These are phyloP conservation scores for Drosophila ercepeae DNA, from an alignment of 1,140 invertebrate species.

Conservation along the genomic window DNA sequence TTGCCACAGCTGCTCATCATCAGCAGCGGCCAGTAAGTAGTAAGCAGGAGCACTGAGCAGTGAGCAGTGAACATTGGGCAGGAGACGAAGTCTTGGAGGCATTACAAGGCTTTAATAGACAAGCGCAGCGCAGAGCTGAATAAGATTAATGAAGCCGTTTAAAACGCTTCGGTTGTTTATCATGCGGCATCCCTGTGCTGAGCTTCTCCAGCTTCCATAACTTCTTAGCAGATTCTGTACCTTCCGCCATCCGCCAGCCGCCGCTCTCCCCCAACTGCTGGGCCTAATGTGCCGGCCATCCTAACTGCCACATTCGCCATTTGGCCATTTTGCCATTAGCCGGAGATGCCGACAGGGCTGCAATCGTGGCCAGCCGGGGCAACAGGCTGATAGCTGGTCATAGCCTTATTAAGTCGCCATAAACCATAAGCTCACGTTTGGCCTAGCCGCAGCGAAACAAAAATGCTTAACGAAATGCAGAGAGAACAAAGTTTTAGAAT, in stretches of 20 bases:
- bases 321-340: conserved; percentile 49
- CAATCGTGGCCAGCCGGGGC: conserved; percentile 48
- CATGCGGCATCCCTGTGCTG: conserved; percentile 64
- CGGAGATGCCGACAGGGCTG: conserved; percentile 58
- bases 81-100: conserved; percentile 34
- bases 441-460: conserved; percentile 29
- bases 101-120: conserved; percentile 81
- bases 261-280: conserved; percentile 44
- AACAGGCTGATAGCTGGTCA: conserved; percentile 65
- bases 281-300: conserved; percentile 57
- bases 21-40: conserved; percentile 35
- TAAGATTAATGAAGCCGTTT: conserved; percentile 83
- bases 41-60: neutral
- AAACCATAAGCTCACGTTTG: conserved; percentile 81
- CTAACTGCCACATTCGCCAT: conserved; percentile 22
- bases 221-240: neutral
- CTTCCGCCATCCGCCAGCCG: too few species aligned
- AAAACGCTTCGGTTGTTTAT: conserved; percentile 82
- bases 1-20: conserved; percentile 64
- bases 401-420: conserved; percentile 78
- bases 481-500: neutral
- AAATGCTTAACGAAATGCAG: conserved; percentile 28
- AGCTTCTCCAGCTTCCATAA: conserved; percentile 25
- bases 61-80: conserved; percentile 2
- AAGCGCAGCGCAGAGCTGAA: conserved; percentile 74